Evolutionary conservation across 1,140 invertebrate species (phyloP).

Genomic region (Octopus bimaculoides): DNA sequence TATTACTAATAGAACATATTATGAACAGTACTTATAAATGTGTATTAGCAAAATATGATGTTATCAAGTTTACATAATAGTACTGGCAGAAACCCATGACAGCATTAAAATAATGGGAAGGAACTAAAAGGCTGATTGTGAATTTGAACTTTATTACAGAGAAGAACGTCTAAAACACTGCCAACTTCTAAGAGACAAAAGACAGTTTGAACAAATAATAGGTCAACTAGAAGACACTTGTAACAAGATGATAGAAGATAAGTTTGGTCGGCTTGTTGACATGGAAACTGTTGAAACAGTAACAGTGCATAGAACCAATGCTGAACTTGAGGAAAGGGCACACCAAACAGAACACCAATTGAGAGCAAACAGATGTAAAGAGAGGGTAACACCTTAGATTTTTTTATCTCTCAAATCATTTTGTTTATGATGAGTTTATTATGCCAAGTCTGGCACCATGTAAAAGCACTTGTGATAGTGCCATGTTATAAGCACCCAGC

Average conservation of each 20-base stretch:
- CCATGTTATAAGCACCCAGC: not conserved
- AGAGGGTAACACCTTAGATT: not conserved
- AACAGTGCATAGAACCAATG: constrained; percentile 53
- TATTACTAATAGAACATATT: too few relatives aligned
- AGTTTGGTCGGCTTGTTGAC: constrained; percentile 55
- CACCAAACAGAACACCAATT: constrained; percentile 35
- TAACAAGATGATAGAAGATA: constrained; percentile 53
- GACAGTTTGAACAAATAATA: constrained; percentile 50
- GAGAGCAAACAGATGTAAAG: not conserved
- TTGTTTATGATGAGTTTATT: constrained; percentile 44
- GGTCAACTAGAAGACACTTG: constrained; percentile 49
- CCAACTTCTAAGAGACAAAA: constrained; percentile 54
- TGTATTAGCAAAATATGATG: too few relatives aligned
- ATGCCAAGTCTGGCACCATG: not conserved
- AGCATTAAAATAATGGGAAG: too few relatives aligned
- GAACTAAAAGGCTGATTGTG: too few relatives aligned
- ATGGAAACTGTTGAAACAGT: constrained; percentile 55
- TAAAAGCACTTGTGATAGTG: not conserved
- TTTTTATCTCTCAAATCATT: constrained; percentile 41
- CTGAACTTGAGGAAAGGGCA: constrained; percentile 55
- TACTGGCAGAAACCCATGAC: too few relatives aligned
- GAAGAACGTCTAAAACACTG: constrained; percentile 53
- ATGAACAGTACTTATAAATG: too few relatives aligned
- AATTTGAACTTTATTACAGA: constrained; percentile 25
- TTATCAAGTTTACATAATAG: too few relatives aligned